Evolutionary conservation across 2,113 vertebrate species (phyloP).

Genomic region (Penelope pileata): DNA sequence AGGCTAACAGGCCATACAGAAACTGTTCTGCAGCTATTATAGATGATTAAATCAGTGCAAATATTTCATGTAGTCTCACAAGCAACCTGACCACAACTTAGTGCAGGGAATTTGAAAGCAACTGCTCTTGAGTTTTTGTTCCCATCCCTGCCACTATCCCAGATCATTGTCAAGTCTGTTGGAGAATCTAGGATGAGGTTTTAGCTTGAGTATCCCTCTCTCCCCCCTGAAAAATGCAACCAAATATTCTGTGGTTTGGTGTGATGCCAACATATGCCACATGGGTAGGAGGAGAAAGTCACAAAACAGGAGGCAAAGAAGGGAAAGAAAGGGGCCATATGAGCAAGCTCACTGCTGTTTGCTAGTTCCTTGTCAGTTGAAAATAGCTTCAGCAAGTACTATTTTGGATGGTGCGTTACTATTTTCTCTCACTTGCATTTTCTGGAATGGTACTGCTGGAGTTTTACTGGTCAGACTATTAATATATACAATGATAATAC

Average conservation of each 20-base stretch:
- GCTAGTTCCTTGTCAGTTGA: not conserved
- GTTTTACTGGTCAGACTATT: conserved; percentile 15
- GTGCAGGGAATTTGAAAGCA: not conserved
- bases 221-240: not conserved
- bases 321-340: not conserved
- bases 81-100: not conserved
- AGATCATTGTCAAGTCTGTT: not conserved
- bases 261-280: not conserved
- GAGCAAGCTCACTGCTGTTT: not conserved
- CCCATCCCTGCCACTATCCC: not conserved
- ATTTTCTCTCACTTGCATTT: conserved; percentile 1
- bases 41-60: not conserved
- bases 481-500: conserved; percentile 46
- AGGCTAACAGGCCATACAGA: not conserved
- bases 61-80: not conserved
- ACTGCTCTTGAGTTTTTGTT: not conserved
- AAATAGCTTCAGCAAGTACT: not conserved
- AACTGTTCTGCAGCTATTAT: not conserved
- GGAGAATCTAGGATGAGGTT: not conserved
- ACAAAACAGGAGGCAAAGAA: not conserved
- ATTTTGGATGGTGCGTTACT: not conserved
- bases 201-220: not conserved
- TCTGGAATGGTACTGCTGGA: not conserved
- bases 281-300: not conserved
- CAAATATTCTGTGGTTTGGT: not conserved